Base-by-base conservation (phyloP, 2,888 invertebrate genomes). In the Ornithoptera priamus region DNA sequence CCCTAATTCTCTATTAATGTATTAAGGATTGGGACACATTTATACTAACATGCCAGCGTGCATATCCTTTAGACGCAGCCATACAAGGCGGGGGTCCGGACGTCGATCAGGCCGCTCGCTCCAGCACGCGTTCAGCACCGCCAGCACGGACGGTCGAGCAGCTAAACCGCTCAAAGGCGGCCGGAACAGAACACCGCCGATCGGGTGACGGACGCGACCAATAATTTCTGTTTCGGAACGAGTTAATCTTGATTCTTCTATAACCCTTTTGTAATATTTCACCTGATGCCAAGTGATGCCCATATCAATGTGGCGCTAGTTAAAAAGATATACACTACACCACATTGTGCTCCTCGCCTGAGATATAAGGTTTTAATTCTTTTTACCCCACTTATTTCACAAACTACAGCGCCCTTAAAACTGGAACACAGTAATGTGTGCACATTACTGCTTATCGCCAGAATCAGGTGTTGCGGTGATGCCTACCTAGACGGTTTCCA, bases 121-220 rank as follows among this genome's bases (percentile, higher is more conserved):
- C 97, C 97, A 98, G 81, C 97, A 97, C 0, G 94, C 93, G 75
- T 94, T 94, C 75, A 97, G 93, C 60, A 96, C 96, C 2, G 95
- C 94, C 20, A 95, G 88, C 6, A 97, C 94, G 71, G 97, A 97
- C 0, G 96, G 95, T 0, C 97, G 94, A 22, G 96, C 95, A 6
- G 94, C 94, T 12, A 97, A 80, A 0, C 93, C 90, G 0, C 92
- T 90, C 1, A 96, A 83, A 0, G 95, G 94, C 0, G 97, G 97
- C 5, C 97, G 94, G 79, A 95, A 93, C 46, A 89, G 78, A 59
- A 90, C 88, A 1, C 88, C 93, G 42, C 86, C 93, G 39, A 93
- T 93, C 0, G 94, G 93, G 10, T 93, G 93, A 22, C 93, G 92
- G 0, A 95, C 94, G 57, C 93, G 88, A 0, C 93, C 91, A 56